Percentiles rank a stretch among this genome's conserved stretches.
These are phyloP conservation scores for Spilogale gracilis DNA, from an alignment of 2,113 vertebrate genomes.

Conservation along the genomic window DNA sequence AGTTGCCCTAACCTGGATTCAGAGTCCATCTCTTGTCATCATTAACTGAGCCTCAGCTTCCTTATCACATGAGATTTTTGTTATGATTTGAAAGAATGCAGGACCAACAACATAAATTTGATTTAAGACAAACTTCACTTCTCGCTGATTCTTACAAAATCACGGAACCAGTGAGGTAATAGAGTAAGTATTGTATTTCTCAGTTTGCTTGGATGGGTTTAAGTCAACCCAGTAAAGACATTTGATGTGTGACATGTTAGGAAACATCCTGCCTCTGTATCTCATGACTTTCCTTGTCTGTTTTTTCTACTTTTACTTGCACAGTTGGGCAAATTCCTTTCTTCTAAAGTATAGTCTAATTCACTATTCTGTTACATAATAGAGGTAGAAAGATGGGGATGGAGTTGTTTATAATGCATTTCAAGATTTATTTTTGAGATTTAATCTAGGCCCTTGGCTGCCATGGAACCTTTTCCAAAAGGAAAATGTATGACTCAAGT, in stretches of 20 bases:
- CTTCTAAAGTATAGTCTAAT: conserved; percentile 13
- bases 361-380: background rate
- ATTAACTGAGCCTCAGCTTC: background rate
- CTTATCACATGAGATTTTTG: background rate
- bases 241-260: background rate
- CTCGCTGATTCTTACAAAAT: background rate
- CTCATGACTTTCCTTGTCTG: background rate
- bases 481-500: conserved; percentile 11
- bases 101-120: background rate
- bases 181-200: background rate
- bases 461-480: background rate
- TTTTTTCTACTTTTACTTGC: conserved; percentile 28
- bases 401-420: conserved; percentile 46
- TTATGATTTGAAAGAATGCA: conserved; percentile 25
- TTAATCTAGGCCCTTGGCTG: background rate
- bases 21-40: background rate
- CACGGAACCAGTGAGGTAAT: background rate
- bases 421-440: conserved; percentile 35
- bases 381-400: background rate
- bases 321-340: conserved; percentile 47
- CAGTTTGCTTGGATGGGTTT: conserved; percentile 43
- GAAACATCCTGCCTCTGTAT: background rate
- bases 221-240: conserved; percentile 32
- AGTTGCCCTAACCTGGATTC: background rate
- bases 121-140: background rate